Base-by-base conservation (phyloP, 2,113 vertebrate species). In the Marmota flaviventris region DNA sequence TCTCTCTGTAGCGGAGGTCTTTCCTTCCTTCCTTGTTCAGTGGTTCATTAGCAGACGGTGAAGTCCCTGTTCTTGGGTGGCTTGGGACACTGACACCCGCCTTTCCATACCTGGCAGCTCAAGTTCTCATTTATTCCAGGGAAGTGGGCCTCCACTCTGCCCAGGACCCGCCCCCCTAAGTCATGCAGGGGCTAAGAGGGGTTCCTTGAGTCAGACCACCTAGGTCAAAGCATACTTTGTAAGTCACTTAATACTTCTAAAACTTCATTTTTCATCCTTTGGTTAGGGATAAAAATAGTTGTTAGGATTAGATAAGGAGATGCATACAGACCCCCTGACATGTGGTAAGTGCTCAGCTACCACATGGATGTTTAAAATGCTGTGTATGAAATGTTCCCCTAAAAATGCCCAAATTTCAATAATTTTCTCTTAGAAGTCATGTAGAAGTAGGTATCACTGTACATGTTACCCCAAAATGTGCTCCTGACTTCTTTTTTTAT, bases 161-260 rank as follows among this genome's bases (percentile, higher is more conserved):
- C 56, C 51, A 0, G 13, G 45, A 84, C 42, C 61, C 13, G 61
- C 77, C 61, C 13, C 69, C 73, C 94, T 84, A 92, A 82, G 0
- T 8, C 56, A 58, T 6, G 14, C 14, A 20, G 18, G 56, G 56
- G 56, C 18, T 95, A 51, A 51, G 51, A 51, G 51, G 51, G 51
- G 12, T 45, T 14, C 51, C 51, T 51, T 51, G 51, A 11, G 13
- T 51, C 79, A 95, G 78, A 88, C 9, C 24, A 9, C 20, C 56
- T 76, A 48, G 94, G 25, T 87, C 34, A 78, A 70, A 76, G 89
- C 25, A 65, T 12, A 58, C 8, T 53, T 97, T 85, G 84, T 73
- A 92, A 79, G 5, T 90, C 69, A 93, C 22, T 87, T 94, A n/a
- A 42, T 61, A 27, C 95, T 61, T 95, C 37, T 88, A 51, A 92